Evolutionary conservation across 1,140 invertebrate species (phyloP).

Genomic region (Neelides sp.): DNA sequence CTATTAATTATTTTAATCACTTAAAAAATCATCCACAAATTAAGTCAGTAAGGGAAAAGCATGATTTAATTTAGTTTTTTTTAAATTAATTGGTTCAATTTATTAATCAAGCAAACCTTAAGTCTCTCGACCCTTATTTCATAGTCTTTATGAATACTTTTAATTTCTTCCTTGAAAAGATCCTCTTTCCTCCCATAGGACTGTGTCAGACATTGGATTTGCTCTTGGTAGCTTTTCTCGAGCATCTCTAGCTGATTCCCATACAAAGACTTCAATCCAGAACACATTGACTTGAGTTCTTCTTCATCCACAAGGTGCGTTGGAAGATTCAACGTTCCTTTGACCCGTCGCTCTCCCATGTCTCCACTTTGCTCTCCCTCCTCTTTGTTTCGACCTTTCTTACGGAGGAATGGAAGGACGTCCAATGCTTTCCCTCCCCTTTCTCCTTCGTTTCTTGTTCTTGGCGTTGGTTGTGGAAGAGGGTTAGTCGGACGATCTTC

Average conservation of each 20-base stretch:
- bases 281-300: conserved; percentile 23
- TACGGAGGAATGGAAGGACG: too few species aligned
- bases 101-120: conserved; percentile 4
- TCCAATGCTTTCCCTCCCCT: too few species aligned
- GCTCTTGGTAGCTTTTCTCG: conserved; percentile 22
- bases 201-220: conserved; percentile 17
- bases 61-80: too few species aligned
- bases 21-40: too few species aligned
- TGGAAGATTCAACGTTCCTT: conserved; percentile 16
- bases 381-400: too few species aligned
- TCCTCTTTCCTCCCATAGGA: conserved; percentile 25
- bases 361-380: not conserved
- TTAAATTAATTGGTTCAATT: too few species aligned
- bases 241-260: conserved; percentile 22
- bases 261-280: conserved; percentile 24
- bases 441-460: too few species aligned
- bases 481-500: too few species aligned
- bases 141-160: conserved; percentile 23
- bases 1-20: too few species aligned
- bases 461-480: too few species aligned
- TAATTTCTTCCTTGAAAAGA: conserved; percentile 25
- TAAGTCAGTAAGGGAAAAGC: too few species aligned
- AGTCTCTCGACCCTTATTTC: conserved; percentile 16
- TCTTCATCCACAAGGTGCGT: conserved; percentile 27
- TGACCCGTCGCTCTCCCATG: not conserved